Percentiles rank a stretch among this genome's conserved stretches.
These are phyloP conservation scores for Stegana nigrithorax DNA, from an alignment of 2,888 invertebrate species.

Conservation along the genomic window DNA sequence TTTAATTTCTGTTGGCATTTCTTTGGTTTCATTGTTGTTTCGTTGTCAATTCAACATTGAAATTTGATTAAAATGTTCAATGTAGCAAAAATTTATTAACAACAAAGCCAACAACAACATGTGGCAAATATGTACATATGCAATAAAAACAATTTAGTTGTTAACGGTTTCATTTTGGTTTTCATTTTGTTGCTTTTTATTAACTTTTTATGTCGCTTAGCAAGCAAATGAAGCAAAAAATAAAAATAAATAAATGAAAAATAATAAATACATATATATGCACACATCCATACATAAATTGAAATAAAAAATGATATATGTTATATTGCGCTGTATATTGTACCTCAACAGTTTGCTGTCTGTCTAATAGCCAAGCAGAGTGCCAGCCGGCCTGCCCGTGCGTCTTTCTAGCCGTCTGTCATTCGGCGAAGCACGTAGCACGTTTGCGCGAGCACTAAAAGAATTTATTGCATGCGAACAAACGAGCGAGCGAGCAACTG, in stretches of 20 bases:
- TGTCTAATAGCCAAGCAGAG: too few species aligned
- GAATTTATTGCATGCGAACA: too few species aligned
- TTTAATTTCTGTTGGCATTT: too few species aligned
- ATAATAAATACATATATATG: background rate
- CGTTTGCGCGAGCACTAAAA: too few species aligned
- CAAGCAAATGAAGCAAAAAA: background rate
- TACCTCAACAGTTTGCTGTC: too few species aligned
- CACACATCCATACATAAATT: background rate
- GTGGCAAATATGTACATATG: too few species aligned
- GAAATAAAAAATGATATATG: too few species aligned
- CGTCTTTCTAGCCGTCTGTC: too few species aligned
- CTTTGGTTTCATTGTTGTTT: background rate
- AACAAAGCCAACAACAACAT: background rate
- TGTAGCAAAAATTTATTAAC: background rate
- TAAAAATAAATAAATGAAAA: background rate
- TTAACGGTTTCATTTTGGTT: background rate
- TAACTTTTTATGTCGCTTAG: background rate
- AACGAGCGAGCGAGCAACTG: too few species aligned
- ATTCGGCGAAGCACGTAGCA: too few species aligned
- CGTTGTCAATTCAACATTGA: background rate
- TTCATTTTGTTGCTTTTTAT: background rate
- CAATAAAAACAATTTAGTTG: background rate
- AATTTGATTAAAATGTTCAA: background rate
- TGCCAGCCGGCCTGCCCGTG: too few species aligned
- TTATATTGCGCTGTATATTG: too few species aligned